A percentile compares a stretch with the other conserved stretches of the same genome.
phyloP scores from a whole-genome alignment of 2,113 vertebrate genomes.

The Silurus glanis region DNA sequence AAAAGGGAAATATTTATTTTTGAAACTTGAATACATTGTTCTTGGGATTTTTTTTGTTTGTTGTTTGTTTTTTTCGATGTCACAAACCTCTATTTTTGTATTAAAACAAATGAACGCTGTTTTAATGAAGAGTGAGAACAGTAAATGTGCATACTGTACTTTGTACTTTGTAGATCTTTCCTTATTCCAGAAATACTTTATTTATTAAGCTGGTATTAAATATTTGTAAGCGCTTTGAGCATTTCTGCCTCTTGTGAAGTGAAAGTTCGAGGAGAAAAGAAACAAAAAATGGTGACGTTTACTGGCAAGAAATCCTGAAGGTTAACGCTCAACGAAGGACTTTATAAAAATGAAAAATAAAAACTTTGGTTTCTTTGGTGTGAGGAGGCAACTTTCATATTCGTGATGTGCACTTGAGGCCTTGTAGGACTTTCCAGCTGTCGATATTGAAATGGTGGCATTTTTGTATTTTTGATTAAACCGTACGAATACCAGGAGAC shows the following conservation, averaged over 20 bases:
- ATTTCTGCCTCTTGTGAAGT: constrained; percentile 30
- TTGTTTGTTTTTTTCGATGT: constrained; percentile 46
- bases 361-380: too few relatives aligned
- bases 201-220: constrained; percentile 51
- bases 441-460: neutral
- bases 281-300: neutral
- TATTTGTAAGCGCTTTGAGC: constrained; percentile 22
- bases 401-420: constrained; percentile 12
- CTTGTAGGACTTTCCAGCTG: neutral
- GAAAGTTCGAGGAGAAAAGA: neutral
- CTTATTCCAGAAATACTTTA: constrained; percentile 46
- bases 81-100: constrained; percentile 65
- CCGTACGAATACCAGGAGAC: neutral
- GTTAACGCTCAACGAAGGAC: constrained; percentile 11
- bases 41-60: constrained; percentile 17
- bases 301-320: constrained; percentile 7
- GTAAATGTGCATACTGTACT: constrained; percentile 33
- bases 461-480: neutral
- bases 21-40: constrained; percentile 59
- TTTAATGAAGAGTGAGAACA: constrained; percentile 39
- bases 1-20: constrained; percentile 63
- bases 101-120: constrained; percentile 31
- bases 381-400: neutral
- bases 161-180: constrained; percentile 11
- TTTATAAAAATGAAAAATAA: neutral